A percentile compares a stretch with the other conserved stretches of the same genome.
These are phyloP conservation scores for Frankliniella fusca DNA, from an alignment of 2,888 invertebrate species.

Conservation along the genomic window DNA sequence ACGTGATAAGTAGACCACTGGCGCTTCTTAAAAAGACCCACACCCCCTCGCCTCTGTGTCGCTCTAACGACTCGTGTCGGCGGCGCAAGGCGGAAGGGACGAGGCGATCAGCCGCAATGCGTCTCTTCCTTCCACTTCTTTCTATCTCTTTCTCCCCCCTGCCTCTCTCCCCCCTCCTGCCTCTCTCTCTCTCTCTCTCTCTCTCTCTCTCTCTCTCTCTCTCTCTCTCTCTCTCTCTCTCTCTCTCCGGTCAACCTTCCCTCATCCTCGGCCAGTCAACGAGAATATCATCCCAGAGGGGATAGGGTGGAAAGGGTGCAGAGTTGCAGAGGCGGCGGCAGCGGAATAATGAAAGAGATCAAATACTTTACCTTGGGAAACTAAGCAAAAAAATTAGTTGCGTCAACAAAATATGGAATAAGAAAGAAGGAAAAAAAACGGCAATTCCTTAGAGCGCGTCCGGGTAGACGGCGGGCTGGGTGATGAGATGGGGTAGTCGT, in stretches of 20 bases:
- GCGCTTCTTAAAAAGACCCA: neutral
- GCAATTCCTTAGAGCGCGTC: too few species aligned
- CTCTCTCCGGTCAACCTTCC: neutral
- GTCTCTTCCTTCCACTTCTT: neutral
- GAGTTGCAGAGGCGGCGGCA: too few species aligned
- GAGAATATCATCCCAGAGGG: neutral
- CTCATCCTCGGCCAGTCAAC: neutral
- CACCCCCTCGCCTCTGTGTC: neutral
- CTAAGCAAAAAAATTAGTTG: too few species aligned
- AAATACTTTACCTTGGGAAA: too few species aligned
- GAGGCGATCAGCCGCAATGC: constrained; percentile 6
- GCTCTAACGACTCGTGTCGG: neutral
- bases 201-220: neutral
- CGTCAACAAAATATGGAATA: too few species aligned
- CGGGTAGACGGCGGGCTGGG: too few species aligned
- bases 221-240: constrained; percentile 8
- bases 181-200: neutral
- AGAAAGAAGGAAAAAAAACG: too few species aligned
- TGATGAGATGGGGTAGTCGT: too few species aligned
- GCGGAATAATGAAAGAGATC: too few species aligned
- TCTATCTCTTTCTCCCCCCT: neutral
- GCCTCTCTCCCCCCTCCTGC: neutral
- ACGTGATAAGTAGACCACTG: neutral
- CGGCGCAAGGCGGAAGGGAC: neutral
- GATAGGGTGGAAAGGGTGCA: too few species aligned